These are phyloP conservation scores for Marisa cornuarietis DNA, from an alignment of 1,140 invertebrate genomes.

Conservation along the genomic window DNA sequence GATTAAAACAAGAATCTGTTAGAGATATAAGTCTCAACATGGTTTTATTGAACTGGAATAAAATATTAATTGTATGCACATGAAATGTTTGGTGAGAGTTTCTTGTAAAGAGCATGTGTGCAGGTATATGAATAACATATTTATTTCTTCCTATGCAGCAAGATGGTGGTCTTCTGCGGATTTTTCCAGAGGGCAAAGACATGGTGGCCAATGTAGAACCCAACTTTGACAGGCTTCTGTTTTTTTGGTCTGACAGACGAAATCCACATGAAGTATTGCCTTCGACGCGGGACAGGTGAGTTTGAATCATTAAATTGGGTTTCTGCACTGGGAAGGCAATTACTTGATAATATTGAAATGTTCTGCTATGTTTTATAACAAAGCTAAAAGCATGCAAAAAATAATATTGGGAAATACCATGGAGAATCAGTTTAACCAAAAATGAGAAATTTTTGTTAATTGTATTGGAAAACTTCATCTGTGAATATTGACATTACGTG, in stretches of 20 bases:
- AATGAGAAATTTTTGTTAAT: too few species aligned
- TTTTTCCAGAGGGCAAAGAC: constrained; percentile 87
- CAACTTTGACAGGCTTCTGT: constrained; percentile 90
- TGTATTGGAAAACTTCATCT: too few species aligned
- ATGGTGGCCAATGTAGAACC: constrained; percentile 92
- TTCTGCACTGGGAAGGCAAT: neutral
- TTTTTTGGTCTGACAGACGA: constrained; percentile 96
- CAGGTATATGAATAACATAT: neutral
- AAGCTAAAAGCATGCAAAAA: neutral
- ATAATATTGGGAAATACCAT: too few species aligned
- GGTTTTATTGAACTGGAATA: too few species aligned
- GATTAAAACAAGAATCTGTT: too few species aligned
- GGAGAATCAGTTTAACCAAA: too few species aligned
- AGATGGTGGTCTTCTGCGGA: constrained; percentile 79
- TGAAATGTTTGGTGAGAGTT: neutral
- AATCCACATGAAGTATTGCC: constrained; percentile 98
- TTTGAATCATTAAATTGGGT: neutral
- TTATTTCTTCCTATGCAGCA: constrained; percentile 61
- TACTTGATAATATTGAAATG: neutral
- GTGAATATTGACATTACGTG: too few species aligned
- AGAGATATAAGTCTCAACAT: too few species aligned
- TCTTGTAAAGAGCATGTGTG: neutral
- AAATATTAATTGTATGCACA: too few species aligned
- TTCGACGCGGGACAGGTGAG: constrained; percentile 77
- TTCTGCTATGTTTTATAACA: neutral